Evolutionary conservation across 2,888 invertebrate species (phyloP).

Genomic region (Liopterus haemorrhoidalis): DNA sequence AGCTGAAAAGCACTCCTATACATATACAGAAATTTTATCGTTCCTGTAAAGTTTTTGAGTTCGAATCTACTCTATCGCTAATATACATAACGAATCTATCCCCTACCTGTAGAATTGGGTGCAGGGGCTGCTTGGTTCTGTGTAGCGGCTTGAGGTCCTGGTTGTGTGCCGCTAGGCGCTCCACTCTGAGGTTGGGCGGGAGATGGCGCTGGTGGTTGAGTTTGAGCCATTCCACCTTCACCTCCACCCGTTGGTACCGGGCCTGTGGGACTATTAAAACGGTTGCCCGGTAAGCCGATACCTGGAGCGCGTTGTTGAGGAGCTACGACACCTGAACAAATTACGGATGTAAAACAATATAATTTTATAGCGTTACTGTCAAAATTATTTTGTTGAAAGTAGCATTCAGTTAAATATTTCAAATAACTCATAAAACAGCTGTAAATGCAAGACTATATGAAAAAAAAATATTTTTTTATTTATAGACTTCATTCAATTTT

Average conservation of each 20-base stretch:
- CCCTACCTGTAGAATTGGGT: conserved; percentile 45
- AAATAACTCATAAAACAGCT: too few relatives aligned
- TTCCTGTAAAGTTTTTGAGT: too few relatives aligned
- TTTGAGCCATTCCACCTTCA: conserved; percentile 64
- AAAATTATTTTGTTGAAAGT: too few relatives aligned
- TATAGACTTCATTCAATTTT: too few relatives aligned
- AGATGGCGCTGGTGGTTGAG: conserved; percentile 71
- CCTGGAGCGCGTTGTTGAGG: conserved; percentile 50
- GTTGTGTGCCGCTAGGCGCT: conserved; percentile 58
- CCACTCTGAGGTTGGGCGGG: conserved; percentile 73
- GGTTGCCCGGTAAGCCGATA: conserved; percentile 31
- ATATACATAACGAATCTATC: neutral
- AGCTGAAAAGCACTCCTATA: too few relatives aligned
- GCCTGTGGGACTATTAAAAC: conserved; percentile 48
- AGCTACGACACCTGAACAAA: conserved; percentile 52
- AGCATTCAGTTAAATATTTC: too few relatives aligned
- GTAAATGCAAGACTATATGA: too few relatives aligned
- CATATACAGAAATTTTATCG: too few relatives aligned
- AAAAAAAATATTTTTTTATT: too few relatives aligned
- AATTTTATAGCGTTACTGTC: too few relatives aligned
- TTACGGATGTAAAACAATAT: too few relatives aligned
- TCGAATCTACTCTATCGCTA: too few relatives aligned
- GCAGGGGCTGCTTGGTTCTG: conserved; percentile 48
- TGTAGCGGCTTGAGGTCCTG: conserved; percentile 52
- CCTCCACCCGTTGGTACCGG: conserved; percentile 48